Evolutionary conservation across 2,888 invertebrate species (phyloP), one percentile per base, ranked within the genome.

Genomic region (Spilosoma lubricipeda): DNA sequence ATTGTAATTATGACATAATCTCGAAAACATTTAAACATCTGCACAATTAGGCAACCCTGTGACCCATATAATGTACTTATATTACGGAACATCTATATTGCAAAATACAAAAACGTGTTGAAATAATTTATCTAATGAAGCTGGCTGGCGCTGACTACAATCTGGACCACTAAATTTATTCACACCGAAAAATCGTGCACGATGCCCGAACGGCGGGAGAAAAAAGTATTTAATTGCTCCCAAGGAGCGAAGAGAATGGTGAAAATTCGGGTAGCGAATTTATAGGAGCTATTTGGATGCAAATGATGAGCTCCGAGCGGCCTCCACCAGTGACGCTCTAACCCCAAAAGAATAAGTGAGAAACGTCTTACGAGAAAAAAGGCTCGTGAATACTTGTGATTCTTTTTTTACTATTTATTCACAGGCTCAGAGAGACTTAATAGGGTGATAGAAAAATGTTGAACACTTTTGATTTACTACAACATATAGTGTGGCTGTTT

Each of bases 231-330:
- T 94, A 95, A 95, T 95, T 94, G 95, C 93, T 94, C 93, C 94
- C 94, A 93, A 93, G 94, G 92, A 94, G 90, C 91, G 89, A 85
- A 88, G 90, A 90, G 93, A 92, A 93, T 93, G 93, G 94, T 92
- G 94, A 94, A 94, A 94, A 95, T 94, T 95, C 92, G 94, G 93
- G 93, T 92, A 92, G 93, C 92, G 94, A 95, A 95, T 95, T 95
- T 95, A 95, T 94, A 93, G 93, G 91, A 94, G 94, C 94, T 94
- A 94, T 95, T 95, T 95, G 93, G 93, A 95, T 95, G 95, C 95
- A 95, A 95, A 95, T 95, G 94, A 94, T 93, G 94, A 94, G 93
- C 93, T 92, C 90, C 86, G 87, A 87, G 92, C 90, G 88, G 91
- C 91, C 92, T 88, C 86, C 90, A 89, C 87, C 89, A 90, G 89